Conservation (phyloP, 2,888 invertebrate genomes). For the Microdon myrmicae region DNA sequence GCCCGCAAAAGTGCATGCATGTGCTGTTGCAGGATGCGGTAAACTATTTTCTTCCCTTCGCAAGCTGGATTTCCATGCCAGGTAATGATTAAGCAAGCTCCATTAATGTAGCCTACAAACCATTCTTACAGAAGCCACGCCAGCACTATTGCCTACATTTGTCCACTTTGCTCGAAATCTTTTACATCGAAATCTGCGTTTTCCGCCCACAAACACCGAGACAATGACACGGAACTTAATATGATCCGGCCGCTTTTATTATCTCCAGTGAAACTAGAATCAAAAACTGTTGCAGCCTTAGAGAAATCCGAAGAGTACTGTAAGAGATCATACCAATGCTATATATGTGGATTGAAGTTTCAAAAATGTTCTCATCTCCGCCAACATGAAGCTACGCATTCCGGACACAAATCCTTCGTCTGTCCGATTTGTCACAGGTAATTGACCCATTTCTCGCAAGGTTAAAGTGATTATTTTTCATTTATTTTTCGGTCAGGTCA, state of each 20-base stretch:
- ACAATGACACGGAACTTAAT: conserved; percentile 45
- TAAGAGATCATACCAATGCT: conserved; percentile 39
- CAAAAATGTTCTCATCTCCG: conserved; percentile 33
- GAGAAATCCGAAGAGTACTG: conserved; percentile 16
- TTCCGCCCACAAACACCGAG: conserved; percentile 49
- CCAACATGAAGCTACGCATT: conserved; percentile 52
- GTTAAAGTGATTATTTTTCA: neutral
- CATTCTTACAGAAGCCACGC: conserved; percentile 29
- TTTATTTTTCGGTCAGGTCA: conserved; percentile 21
- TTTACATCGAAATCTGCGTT: conserved; percentile 48
- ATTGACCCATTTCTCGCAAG: neutral
- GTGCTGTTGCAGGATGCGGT: conserved; percentile 35
- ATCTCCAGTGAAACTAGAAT: conserved; percentile 25
- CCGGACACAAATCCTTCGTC: conserved; percentile 47
- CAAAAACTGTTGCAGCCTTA: conserved; percentile 3
- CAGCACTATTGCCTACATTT: conserved; percentile 28
- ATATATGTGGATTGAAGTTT: conserved; percentile 50
- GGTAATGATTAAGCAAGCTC: conserved; percentile 24
- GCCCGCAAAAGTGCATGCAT: conserved; percentile 29
- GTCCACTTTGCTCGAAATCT: conserved; percentile 39
- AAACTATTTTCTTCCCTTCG: conserved; percentile 45
- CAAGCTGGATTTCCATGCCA: conserved; percentile 52
- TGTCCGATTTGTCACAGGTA: conserved; percentile 55
- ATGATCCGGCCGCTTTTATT: conserved; percentile 46
- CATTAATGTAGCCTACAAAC: neutral